Evolutionary conservation across 2,113 vertebrate species (phyloP), one percentile per base, ranked within the genome.

Genomic region (Nerophis ophidion): DNA sequence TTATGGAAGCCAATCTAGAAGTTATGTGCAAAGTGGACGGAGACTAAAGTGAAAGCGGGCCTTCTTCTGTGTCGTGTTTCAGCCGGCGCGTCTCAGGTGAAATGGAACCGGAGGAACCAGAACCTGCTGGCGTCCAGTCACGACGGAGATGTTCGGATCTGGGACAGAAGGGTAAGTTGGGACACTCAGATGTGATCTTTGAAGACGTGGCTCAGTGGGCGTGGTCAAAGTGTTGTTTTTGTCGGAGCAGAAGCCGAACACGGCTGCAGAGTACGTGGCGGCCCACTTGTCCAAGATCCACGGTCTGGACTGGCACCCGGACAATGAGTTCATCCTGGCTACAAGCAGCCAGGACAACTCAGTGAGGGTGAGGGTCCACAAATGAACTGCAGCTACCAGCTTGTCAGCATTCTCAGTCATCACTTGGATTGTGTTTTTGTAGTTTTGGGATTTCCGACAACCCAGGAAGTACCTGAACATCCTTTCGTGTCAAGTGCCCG

Each of bases 301-400:
- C 0, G 97, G 97, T 50, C 86, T 99, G 46, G 97, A 98, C 77
- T 99, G 97, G 97, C 97, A 99, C 62, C 95, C 95, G 0, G 96
- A 99, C 77, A 96, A 93, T 1, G 97, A 99, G 74, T 94, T 93
- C 57, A 86, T 95, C 16, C 79, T 99, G 16, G 95, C 95, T 58
- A 99, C 96, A 1, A 98, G 95, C 68, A 98, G 97, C 75, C 97
- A 99, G 82, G 97, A 99, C 89, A 99, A 98, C 84, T 99, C 96
- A 0, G 97, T 98, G 60, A 91, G 92, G 90, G 96, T 98, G 75
- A 91, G 89, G 0, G 6, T 4, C 13, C 1, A 12, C 17, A 1
- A 19, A 40, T 17, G 1, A 54, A 48, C 16, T 44, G 40, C 10
- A 44, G 42, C 8, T 0, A n/a, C 8, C 42, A 10, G 44, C 5